Percentiles rank a stretch among this genome's conserved stretches.
phyloP scores from a whole-genome alignment of 1,140 invertebrate species.

The Cydia pomonella region DNA sequence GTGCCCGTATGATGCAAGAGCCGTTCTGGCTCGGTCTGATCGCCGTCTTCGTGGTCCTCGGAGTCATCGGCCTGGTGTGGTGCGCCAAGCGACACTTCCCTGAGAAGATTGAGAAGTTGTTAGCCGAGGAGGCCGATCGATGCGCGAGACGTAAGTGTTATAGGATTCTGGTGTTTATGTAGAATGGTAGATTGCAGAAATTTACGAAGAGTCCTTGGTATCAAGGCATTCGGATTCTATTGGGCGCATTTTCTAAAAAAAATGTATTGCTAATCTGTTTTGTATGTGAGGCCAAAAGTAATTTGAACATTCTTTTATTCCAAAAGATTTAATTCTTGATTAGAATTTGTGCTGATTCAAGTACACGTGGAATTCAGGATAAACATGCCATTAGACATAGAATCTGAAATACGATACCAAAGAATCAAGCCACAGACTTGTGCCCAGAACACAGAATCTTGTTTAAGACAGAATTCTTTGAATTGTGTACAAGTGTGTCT shows the following conservation, averaged over 20 bases:
- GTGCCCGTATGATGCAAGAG: conserved; percentile 88
- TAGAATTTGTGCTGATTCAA: too few relatives aligned
- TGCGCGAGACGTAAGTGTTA: conserved; percentile 81
- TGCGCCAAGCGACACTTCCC: conserved; percentile 91
- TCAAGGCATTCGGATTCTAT: background rate
- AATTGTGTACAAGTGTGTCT: background rate
- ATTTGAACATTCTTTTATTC: too few relatives aligned
- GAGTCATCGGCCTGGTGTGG: conserved; percentile 88
- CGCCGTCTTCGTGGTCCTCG: conserved; percentile 88
- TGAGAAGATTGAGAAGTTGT: conserved; percentile 89
- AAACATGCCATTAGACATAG: too few relatives aligned
- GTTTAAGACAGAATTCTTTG: background rate
- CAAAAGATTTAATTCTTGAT: too few relatives aligned
- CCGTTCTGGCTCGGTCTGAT: conserved; percentile 92
- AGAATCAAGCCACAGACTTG: background rate
- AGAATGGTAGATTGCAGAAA: background rate
- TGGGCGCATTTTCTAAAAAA: too few relatives aligned
- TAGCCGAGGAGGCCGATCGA: conserved; percentile 89
- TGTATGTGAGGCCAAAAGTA: too few relatives aligned
- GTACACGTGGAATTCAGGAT: too few relatives aligned
- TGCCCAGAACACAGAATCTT: background rate
- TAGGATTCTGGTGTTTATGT: background rate
- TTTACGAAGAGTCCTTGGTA: background rate
- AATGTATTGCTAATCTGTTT: too few relatives aligned
- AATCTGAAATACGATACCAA: background rate